Conservation (phyloP, 2,888 invertebrate genomes). For the Aphrophora alni region DNA sequence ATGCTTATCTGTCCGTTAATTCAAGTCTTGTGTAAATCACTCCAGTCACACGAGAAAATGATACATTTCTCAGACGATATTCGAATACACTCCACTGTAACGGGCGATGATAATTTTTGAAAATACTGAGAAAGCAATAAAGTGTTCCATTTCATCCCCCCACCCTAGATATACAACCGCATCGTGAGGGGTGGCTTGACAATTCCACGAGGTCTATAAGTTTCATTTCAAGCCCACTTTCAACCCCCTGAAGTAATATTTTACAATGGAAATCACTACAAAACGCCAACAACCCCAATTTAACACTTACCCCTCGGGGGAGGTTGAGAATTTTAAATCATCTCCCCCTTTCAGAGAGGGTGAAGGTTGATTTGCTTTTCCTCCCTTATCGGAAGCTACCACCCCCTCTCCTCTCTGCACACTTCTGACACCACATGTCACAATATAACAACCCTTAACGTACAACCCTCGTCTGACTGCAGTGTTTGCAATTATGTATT, state of each 20-base stretch:
- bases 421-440: slow-evolving; percentile 2
- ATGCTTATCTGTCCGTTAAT: too few relatives aligned
- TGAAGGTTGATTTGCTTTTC: slow-evolving; percentile 9
- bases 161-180: not conserved
- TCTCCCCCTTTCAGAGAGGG: not conserved
- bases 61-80: too few relatives aligned
- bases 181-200: not conserved
- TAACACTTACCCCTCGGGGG: not conserved
- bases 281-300: not conserved
- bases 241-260: not conserved
- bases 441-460: not conserved
- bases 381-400: not conserved
- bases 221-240: not conserved
- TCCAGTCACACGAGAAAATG: too few relatives aligned
- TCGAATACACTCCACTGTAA: too few relatives aligned
- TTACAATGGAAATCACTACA: slow-evolving; percentile 2
- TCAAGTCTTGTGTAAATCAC: too few relatives aligned
- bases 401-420: too few relatives aligned
- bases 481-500: not conserved
- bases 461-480: not conserved
- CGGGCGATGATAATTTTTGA: too few relatives aligned
- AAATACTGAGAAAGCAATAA: not conserved
- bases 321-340: not conserved
- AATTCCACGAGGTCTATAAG: not conserved
- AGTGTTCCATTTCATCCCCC: not conserved